phyloP scores from a whole-genome alignment of 2,888 invertebrate species.

The Dasysyrphus albostriatus region DNA sequence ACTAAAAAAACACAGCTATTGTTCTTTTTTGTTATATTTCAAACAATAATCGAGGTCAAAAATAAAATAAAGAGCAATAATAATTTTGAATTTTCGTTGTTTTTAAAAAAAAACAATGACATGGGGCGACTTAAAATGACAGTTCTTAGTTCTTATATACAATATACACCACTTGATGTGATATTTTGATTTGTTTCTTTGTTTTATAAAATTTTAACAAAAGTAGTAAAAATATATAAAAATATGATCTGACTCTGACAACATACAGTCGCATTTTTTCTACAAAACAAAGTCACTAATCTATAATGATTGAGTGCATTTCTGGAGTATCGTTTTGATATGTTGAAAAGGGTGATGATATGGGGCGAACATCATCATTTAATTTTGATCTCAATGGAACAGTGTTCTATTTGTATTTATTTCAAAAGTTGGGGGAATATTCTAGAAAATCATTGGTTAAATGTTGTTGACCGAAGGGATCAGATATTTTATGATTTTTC shows the following conservation, averaged over 20 bases:
- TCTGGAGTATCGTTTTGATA: no score
- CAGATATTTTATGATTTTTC: no score
- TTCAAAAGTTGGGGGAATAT: no score
- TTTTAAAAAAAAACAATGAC: conserved; percentile 8
- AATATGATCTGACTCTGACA: not conserved
- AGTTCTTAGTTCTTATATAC: conserved; percentile 5
- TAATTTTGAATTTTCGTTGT: not conserved
- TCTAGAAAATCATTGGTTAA: no score
- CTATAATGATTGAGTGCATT: no score
- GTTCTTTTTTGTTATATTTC: conserved; percentile 7
- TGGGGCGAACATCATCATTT: no score
- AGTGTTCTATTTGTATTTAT: no score
- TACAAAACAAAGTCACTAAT: not conserved
- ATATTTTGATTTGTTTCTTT: not conserved
- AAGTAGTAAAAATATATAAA: not conserved
- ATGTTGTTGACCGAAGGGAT: no score
- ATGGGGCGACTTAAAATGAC: not conserved
- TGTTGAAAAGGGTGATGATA: no score
- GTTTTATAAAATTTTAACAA: not conserved
- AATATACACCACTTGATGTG: not conserved
- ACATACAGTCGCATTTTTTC: not conserved
- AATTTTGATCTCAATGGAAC: no score
- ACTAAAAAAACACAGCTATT: not conserved
- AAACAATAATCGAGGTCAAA: not conserved
- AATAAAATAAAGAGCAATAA: not conserved